phyloP scores from a whole-genome alignment of 2,797 vertebrate genomes.

The Neostethus bicornis region DNA sequence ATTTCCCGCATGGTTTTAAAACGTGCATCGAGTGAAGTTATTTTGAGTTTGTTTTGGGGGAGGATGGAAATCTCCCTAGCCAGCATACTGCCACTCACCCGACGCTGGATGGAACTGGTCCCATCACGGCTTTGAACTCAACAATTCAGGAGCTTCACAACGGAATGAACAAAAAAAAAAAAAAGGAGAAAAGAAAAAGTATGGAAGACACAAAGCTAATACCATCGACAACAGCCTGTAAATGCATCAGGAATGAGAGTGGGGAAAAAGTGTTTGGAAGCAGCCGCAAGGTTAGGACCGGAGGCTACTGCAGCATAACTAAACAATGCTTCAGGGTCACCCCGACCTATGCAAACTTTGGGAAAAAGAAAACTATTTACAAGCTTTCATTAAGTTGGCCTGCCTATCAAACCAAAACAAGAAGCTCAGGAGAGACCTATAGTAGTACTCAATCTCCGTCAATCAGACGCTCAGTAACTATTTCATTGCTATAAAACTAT shows the following conservation, averaged over 20 bases:
- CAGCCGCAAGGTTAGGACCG: too few relatives aligned
- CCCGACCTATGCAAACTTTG: too few relatives aligned
- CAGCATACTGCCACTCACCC: too few relatives aligned
- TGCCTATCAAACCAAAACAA: not conserved
- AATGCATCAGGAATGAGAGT: not conserved
- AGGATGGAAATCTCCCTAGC: too few relatives aligned
- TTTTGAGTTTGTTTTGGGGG: too few relatives aligned
- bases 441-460: too few relatives aligned
- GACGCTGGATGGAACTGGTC: too few relatives aligned
- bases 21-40: too few relatives aligned
- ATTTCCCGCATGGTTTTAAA: too few relatives aligned
- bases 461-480: too few relatives aligned
- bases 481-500: too few relatives aligned
- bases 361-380: too few relatives aligned
- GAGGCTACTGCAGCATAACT: not conserved
- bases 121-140: not conserved
- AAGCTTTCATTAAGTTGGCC: not conserved
- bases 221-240: not conserved
- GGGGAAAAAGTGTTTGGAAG: not conserved
- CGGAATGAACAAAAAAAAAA: not conserved
- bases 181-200: not conserved
- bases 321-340: not conserved
- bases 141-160: not conserved
- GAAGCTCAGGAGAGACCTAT: not conserved
- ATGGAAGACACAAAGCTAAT: slow-evolving; percentile 1